Conservation (phyloP, 2,797 vertebrate species). For the Hippopotamyrus pictus region DNA sequence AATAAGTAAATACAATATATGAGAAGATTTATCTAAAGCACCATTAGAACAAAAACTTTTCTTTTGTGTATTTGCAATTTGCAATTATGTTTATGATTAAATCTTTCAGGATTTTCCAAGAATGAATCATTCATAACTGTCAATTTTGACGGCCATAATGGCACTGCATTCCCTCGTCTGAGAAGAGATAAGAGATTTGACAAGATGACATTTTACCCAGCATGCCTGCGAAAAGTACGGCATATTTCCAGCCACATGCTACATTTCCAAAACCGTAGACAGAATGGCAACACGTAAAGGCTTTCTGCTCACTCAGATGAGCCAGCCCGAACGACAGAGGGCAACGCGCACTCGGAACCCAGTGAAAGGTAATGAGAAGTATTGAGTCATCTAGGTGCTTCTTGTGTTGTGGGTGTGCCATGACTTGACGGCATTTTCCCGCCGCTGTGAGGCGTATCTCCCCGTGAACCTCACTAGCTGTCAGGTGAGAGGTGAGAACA, state of each 20-base stretch:
- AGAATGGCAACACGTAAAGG: not conserved
- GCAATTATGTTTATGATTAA: not conserved
- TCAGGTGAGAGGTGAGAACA: not conserved
- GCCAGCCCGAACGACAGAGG: not conserved
- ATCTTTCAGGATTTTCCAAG: not conserved
- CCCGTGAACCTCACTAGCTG: not conserved
- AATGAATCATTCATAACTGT: not conserved
- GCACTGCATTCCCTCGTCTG: not conserved
- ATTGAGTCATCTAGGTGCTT: not conserved
- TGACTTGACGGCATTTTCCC: not conserved
- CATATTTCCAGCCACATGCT: not conserved
- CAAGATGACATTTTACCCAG: not conserved
- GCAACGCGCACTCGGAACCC: not conserved
- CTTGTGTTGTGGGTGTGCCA: not conserved
- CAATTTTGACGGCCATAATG: not conserved
- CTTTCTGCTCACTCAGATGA: not conserved
- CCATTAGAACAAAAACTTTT: not conserved
- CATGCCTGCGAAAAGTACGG: not conserved
- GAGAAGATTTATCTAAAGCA: not conserved
- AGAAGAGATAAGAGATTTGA: not conserved
- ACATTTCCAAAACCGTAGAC: not conserved
- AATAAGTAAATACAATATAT: not conserved
- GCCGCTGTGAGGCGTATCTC: not conserved
- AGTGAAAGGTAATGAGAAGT: not conserved
- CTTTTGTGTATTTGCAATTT: not conserved